Evolutionary conservation across 2,113 vertebrate genomes (phyloP).

Genomic region (Cololabis saira): DNA sequence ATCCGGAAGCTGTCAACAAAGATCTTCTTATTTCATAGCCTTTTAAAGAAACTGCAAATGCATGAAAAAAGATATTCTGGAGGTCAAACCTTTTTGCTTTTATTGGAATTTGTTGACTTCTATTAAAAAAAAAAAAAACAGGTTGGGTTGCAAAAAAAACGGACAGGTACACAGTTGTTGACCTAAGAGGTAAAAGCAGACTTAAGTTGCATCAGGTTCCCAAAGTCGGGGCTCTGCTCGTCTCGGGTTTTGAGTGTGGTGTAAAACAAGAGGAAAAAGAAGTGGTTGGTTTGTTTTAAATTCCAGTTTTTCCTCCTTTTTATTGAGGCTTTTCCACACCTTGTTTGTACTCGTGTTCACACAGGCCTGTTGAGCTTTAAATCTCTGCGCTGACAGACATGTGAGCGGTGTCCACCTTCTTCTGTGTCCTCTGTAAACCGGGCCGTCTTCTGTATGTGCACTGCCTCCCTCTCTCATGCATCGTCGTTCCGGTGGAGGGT

Average conservation of each 20-base stretch:
- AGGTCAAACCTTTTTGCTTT: too few relatives aligned
- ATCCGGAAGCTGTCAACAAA: too few relatives aligned
- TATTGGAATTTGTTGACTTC: too few relatives aligned
- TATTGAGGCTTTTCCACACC: neutral
- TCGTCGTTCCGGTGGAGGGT: neutral
- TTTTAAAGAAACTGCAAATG: too few relatives aligned
- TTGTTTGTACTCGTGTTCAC: neutral
- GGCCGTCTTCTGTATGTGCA: neutral
- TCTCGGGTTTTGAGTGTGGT: neutral
- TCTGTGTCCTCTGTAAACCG: neutral
- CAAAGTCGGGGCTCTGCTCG: neutral
- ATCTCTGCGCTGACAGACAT: neutral
- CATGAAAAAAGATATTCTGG: too few relatives aligned
- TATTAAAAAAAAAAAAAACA: too few relatives aligned
- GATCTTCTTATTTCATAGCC: too few relatives aligned
- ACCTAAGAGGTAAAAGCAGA: neutral
- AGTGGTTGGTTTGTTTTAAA: neutral
- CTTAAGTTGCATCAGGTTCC: too few relatives aligned
- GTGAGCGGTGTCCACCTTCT: neutral
- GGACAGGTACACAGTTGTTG: too few relatives aligned
- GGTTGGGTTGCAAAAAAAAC: too few relatives aligned
- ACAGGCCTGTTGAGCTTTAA: slow-evolving; percentile 2
- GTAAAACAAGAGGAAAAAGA: neutral
- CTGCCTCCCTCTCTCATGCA: too few relatives aligned
- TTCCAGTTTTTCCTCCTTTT: neutral